Conservation (phyloP, 2,113 vertebrate genomes). For the Tyrannus savana region DNA sequence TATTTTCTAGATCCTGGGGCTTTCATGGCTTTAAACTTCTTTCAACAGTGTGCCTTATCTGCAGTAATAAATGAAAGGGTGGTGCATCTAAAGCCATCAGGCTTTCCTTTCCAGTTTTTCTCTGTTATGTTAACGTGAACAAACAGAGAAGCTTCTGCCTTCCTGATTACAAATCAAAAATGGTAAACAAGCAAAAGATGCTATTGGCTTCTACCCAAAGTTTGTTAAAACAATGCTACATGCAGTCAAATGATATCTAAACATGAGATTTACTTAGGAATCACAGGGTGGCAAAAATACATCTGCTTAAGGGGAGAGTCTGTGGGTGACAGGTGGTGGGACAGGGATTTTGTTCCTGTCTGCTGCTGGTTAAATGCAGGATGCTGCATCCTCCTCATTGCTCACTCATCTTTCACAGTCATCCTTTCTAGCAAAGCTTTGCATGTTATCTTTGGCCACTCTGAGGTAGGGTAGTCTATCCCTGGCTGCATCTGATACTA, state of each 20-base stretch:
- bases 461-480: not conserved
- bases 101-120: not conserved
- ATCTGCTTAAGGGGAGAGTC: not conserved
- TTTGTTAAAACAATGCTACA: not conserved
- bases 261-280: not conserved
- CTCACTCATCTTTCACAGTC: not conserved
- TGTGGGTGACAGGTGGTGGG: not conserved
- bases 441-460: constrained; percentile 47
- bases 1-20: not conserved
- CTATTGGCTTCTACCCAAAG: not conserved
- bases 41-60: not conserved
- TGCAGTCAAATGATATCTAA: not conserved
- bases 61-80: constrained; percentile 10
- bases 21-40: constrained; percentile 39
- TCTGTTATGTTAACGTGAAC: not conserved
- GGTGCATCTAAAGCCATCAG: not conserved
- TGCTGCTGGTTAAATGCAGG: not conserved
- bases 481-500: constrained; percentile 4
- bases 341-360: not conserved
- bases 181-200: not conserved
- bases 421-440: not conserved
- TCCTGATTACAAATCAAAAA: not conserved
- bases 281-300: not conserved
- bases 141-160: not conserved
- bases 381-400: not conserved